Conservation (phyloP, 2,888 invertebrate genomes). For the Halictus ligatus region DNA sequence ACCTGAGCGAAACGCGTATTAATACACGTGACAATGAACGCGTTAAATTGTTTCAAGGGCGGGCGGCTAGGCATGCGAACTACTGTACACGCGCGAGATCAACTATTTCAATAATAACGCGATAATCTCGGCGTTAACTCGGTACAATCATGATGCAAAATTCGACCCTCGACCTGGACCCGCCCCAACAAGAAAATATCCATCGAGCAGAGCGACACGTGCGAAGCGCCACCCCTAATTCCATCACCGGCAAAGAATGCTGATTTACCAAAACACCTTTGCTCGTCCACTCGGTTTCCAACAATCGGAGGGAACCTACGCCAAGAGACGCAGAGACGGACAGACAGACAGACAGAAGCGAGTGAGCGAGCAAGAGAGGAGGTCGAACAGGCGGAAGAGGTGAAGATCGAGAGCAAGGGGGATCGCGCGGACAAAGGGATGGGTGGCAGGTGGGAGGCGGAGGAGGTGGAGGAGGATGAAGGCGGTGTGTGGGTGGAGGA, state of each 20-base stretch:
- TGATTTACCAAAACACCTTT: neutral
- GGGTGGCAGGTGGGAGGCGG: neutral
- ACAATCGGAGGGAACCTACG: neutral
- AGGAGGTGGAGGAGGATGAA: slow-evolving; percentile 35
- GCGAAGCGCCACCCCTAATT: neutral
- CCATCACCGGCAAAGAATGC: neutral
- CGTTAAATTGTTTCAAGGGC: neutral
- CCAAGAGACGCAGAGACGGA: neutral
- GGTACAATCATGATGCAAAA: neutral
- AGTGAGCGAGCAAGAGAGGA: neutral
- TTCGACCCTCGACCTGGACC: neutral
- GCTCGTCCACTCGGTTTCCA: neutral
- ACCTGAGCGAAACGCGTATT: no score
- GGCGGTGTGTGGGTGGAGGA: neutral
- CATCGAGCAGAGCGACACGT: no score
- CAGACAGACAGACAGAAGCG: neutral
- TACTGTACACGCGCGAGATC: neutral
- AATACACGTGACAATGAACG: neutral
- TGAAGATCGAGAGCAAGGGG: slow-evolving; percentile 36
- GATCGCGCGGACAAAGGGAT: slow-evolving; percentile 13
- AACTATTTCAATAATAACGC: neutral
- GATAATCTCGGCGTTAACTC: neutral
- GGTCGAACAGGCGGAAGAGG: neutral
- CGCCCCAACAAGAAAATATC: neutral
- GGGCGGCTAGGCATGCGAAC: neutral